phyloP scores from a whole-genome alignment of 2,113 vertebrate species.

The Opisthocomus hoazin region DNA sequence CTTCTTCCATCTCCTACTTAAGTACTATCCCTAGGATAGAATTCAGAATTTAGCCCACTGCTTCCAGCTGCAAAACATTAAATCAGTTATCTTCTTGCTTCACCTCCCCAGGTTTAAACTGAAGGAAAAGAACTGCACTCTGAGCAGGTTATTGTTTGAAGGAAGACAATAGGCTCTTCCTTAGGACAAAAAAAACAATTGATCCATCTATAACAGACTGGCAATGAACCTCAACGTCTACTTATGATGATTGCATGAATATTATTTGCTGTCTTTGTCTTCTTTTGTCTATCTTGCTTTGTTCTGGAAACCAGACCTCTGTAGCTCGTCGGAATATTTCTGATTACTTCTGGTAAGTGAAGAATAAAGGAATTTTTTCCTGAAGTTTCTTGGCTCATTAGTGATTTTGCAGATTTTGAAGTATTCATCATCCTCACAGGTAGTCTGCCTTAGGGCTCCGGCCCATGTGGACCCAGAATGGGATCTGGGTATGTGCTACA shows the following conservation, averaged over 20 bases:
- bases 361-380: background rate
- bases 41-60: background rate
- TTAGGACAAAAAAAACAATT: background rate
- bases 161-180: background rate
- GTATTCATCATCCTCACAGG: background rate
- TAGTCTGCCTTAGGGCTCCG: background rate
- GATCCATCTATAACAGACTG: background rate
- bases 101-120: background rate
- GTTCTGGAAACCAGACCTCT: background rate
- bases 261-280: background rate
- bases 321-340: background rate
- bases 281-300: background rate
- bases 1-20: background rate
- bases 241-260: background rate
- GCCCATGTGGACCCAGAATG: background rate
- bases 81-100: background rate
- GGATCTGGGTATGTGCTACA: background rate
- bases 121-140: background rate
- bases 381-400: background rate
- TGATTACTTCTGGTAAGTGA: background rate
- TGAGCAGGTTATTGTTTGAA: background rate
- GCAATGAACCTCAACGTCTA: background rate
- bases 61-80: background rate
- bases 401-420: background rate
- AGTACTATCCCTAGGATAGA: background rate